Evolutionary conservation across 2,888 invertebrate genomes (phyloP).

Genomic region (Drosophila peninsularis): DNA sequence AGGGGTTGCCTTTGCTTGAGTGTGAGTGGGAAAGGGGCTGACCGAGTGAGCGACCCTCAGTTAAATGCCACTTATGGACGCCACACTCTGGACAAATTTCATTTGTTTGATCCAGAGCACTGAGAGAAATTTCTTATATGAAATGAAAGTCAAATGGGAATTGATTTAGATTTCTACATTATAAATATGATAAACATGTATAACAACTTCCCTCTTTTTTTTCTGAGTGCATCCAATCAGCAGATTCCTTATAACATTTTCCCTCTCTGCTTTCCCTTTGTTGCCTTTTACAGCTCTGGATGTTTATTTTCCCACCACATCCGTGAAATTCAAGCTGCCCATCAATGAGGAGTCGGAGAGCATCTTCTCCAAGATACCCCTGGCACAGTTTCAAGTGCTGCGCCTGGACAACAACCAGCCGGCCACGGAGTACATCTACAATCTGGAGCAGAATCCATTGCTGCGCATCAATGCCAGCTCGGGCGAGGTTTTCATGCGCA

Average conservation of each 20-base stretch:
- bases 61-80: conserved; percentile 54
- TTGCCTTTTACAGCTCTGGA: conserved; percentile 73
- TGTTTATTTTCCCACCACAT: conserved; percentile 83
- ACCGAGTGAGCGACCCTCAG: neutral
- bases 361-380: conserved; percentile 82
- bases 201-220: neutral
- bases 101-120: conserved; percentile 7
- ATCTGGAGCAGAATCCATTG: conserved; percentile 75
- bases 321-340: conserved; percentile 82
- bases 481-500: conserved; percentile 82
- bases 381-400: conserved; percentile 83
- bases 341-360: conserved; percentile 82
- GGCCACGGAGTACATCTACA: conserved; percentile 79
- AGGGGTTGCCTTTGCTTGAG: conserved; percentile 32
- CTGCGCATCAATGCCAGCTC: conserved; percentile 80
- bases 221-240: neutral
- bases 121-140: neutral
- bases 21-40: neutral
- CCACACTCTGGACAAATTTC: conserved; percentile 20
- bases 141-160: neutral
- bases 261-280: neutral
- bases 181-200: too few species aligned
- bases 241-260: conserved; percentile 4
- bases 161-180: neutral
- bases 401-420: conserved; percentile 70